Percentiles rank a stretch among this genome's conserved stretches.
Conservation (phyloP, 1,140 invertebrate genomes). For the Metopolophium dirhodum region DNA sequence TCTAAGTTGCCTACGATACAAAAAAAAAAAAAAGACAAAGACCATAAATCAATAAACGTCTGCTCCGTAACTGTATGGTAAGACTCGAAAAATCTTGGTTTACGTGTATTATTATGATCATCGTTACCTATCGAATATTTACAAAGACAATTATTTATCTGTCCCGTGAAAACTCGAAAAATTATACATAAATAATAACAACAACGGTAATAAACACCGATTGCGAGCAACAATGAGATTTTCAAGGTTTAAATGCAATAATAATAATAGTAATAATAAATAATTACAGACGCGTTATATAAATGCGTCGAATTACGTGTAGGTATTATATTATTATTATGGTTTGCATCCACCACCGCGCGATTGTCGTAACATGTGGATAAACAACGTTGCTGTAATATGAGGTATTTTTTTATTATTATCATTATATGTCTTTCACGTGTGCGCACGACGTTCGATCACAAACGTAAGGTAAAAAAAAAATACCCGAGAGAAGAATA, state of each 20-base stretch:
- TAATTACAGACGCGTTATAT: conserved; percentile 41
- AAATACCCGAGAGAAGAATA: not conserved
- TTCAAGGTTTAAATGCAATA: conserved; percentile 43
- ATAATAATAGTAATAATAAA: conserved; percentile 27
- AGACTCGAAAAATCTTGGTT: not conserved
- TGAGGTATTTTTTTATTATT: not conserved
- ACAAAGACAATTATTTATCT: not conserved
- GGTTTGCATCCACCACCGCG: not conserved
- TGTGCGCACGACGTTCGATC: not conserved
- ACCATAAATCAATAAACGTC: conserved; percentile 42
- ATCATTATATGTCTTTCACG: not conserved
- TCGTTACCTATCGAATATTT: not conserved
- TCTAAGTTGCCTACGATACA: conserved; percentile 77
- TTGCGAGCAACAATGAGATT: conserved; percentile 26
- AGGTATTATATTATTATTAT: not conserved
- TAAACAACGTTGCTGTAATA: not conserved
- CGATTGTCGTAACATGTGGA: conserved; percentile 26
- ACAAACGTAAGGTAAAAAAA: not conserved
- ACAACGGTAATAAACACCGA: conserved; percentile 21
- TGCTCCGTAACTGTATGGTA: conserved; percentile 7
- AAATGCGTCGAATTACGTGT: conserved; percentile 39
- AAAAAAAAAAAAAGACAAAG: conserved; percentile 58
- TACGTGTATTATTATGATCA: not conserved
- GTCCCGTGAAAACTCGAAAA: not conserved
- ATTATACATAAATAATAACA: not conserved